Conservation (phyloP, 2,888 invertebrate species). For the Tipula confusa region DNA sequence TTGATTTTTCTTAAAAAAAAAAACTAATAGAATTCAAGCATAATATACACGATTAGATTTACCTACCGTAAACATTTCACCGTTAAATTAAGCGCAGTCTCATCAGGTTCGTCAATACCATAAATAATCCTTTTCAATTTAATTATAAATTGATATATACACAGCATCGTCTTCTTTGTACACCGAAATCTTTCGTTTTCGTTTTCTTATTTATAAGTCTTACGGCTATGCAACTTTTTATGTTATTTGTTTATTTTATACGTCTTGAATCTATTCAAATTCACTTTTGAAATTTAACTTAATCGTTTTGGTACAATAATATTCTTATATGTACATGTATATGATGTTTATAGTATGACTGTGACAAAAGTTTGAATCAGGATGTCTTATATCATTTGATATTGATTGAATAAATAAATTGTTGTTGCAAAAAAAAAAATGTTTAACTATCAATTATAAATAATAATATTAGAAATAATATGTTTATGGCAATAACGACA, state of each 20-base stretch:
- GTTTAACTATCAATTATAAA: background rate
- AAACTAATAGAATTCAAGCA: background rate
- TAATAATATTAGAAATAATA: background rate
- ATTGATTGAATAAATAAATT: background rate
- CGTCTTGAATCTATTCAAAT: background rate
- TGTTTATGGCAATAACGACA: too few species aligned
- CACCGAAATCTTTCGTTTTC: background rate
- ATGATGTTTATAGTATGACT: background rate
- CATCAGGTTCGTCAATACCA: background rate
- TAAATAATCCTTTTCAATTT: slow-evolving; percentile 12
- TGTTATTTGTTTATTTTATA: background rate
- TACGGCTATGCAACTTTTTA: background rate
- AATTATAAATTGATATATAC: background rate
- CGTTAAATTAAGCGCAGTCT: background rate
- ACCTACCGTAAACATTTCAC: background rate
- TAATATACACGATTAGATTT: too few species aligned
- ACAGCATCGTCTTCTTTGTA: background rate
- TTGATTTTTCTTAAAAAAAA: background rate
- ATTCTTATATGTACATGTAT: background rate
- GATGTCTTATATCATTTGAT: slow-evolving; percentile 9
- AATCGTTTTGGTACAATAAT: background rate
- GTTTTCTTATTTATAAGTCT: background rate
- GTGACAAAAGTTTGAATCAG: background rate
- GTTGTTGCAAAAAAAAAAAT: background rate
- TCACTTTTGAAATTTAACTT: background rate